Base-by-base conservation (phyloP, 2,113 vertebrate genomes). In the Sciurus niger region DNA sequence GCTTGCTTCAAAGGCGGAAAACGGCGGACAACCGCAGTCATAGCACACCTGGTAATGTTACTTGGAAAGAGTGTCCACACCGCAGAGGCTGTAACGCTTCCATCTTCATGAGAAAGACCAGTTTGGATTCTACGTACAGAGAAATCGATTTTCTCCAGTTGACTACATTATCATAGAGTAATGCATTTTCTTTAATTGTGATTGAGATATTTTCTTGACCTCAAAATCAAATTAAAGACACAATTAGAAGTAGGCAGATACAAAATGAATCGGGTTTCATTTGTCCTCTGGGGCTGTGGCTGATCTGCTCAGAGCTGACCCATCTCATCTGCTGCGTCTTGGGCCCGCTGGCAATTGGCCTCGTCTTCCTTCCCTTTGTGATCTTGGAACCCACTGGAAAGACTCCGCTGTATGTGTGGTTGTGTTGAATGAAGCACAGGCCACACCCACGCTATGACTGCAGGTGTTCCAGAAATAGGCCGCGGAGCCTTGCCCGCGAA, bases 181-280 rank as follows among this genome's bases (percentile, higher is more conserved):
- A 83, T 82, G n/a, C 4, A 78, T 95, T 93, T 70, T 88, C 67
- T 80, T 89, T 63, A 79, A 72, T 70, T 63, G 68, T 92, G 63
- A 97, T 65, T 78, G 85, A 96, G 78, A 93, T 82, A 60, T 79
- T 93, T 78, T 89, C 22, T 67, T 94, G 84, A 84, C 90, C 84
- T 95, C 76, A 70, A 79, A 91, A 80, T 94, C 70, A 58, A 90
- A 72, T 73, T 58, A 32, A 76, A 90, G 67, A 63, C 93, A 46
- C n/a, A 68, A 65, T 92, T 58, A 32, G 74, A 74, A 58, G 72
- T 11, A 34, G 16, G 13, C 60, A 84, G 37, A 65, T 58, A 17
- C 4, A 13, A 86, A 88, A 34, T 13, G 91, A 67, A 76, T 65
- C 55, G n/a, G 37, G 14, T 84, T 84, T 73, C 7, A 11, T 70